phyloP scores from a whole-genome alignment of 2,113 vertebrate genomes.

The Cacatua alba region DNA sequence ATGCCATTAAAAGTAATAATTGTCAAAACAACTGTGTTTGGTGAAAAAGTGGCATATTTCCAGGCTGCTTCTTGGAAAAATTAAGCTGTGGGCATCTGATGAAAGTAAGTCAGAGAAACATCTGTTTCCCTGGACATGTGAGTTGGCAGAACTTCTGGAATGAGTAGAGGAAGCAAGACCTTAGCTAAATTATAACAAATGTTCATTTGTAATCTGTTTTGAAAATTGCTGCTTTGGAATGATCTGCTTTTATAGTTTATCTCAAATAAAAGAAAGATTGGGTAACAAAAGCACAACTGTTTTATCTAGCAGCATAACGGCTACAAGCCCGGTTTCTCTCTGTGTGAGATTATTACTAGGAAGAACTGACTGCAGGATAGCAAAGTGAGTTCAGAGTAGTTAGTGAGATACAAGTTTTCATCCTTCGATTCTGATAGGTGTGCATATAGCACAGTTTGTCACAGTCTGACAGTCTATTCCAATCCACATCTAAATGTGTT shows the following conservation, averaged over 20 bases:
- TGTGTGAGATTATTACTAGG: background rate
- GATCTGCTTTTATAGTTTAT: background rate
- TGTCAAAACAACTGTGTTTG: constrained; percentile 5
- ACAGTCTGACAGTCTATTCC: background rate
- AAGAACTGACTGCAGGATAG: background rate
- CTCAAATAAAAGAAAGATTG: background rate
- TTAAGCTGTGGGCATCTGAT: constrained; percentile 29
- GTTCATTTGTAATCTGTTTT: constrained; percentile 42
- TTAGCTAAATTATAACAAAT: constrained; percentile 64
- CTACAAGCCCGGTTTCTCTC: background rate
- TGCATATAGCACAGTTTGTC: background rate
- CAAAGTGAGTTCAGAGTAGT: background rate
- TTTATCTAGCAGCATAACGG: background rate
- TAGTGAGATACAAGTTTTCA: background rate
- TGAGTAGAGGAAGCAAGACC: constrained; percentile 23
- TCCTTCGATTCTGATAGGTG: background rate
- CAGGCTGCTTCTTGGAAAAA: constrained; percentile 10
- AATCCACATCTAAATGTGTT: background rate
- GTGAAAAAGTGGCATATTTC: background rate
- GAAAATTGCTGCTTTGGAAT: constrained; percentile 11
- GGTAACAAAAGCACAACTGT: background rate
- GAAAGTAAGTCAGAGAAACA: constrained; percentile 53
- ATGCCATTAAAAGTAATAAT: background rate
- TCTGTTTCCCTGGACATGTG: constrained; percentile 43
- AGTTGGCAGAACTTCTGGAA: constrained; percentile 52